Evolutionary conservation across 2,797 vertebrate genomes (phyloP), one percentile per base, ranked within the genome.

Genomic region (Eulemur rubriventer): DNA sequence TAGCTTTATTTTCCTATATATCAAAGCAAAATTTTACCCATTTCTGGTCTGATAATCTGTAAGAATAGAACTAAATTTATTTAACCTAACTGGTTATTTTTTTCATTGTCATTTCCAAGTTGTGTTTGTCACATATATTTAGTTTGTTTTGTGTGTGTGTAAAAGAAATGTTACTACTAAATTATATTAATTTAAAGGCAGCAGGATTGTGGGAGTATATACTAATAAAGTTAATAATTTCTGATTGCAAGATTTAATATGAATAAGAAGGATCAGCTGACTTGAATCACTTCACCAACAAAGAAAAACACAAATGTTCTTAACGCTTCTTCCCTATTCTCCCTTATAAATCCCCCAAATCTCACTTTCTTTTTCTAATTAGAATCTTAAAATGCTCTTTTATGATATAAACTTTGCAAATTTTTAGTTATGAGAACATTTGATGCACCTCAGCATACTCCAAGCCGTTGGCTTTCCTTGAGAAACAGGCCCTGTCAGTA

Each of bases 101-200:
- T 73, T 26, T 83, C 72, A 84, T 89, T 87, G 70, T 96, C 79
- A 70, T 87, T 96, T 97, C 70, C 59, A 89, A 95, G 52, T 95
- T 92, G 52, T 97, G 20, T 91, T 93, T 94, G 55, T 94, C 55
- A 91, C 82, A 89, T 96, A 88, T 80, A 87, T 93, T 95, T 92
- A 96, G 72, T 87, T 95, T 91, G 48, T 95, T 94, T 92, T 87
- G 63, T 94, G 35, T 96, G 48, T 63, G 65, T 28, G 11, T 88
- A 83, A 55, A 92, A 93, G 67, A 97, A 82, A 59, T 91, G n/a
- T 63, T 88, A 35, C 78, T 38, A 92, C 33, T 80, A 90, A 94
- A 63, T 78, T 93, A 63, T 52, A 63, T 93, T 94, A 83, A 72
- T 93, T 80, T 93, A 83, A 96, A 92, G 43, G 35, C 46, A 78